Evolutionary conservation across 2,888 invertebrate genomes (phyloP).

Genomic region (Alsophila aescularia): DNA sequence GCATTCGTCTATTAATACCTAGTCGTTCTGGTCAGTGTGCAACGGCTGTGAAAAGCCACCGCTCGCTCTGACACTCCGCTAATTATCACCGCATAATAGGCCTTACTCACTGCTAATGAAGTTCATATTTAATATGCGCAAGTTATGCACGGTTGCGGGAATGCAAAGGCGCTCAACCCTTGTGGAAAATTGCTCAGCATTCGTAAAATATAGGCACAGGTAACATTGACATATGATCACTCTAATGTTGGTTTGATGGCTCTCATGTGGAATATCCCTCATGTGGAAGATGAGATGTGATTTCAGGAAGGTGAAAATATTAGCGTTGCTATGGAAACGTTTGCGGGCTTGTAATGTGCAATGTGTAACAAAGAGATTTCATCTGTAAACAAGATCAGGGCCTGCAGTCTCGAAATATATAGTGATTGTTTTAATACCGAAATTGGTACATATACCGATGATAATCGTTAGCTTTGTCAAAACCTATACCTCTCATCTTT

Average conservation of each 20-base stretch:
- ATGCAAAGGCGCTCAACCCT: constrained; percentile 56
- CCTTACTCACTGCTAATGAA: constrained; percentile 33
- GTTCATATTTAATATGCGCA: constrained; percentile 27
- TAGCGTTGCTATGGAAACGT: background rate
- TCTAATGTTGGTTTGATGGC: constrained; percentile 5
- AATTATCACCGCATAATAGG: constrained; percentile 31
- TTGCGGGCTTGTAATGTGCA: too few species aligned
- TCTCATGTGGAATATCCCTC: constrained; percentile 2
- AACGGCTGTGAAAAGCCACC: constrained; percentile 57
- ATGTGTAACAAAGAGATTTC: too few species aligned
- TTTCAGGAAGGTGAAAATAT: background rate
- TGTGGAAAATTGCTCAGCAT: constrained; percentile 52
- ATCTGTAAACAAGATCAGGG: too few species aligned
- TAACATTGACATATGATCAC: constrained; percentile 37
- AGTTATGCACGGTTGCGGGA: constrained; percentile 43
- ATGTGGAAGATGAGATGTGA: background rate
- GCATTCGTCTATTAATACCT: too few species aligned
- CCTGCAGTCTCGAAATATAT: too few species aligned
- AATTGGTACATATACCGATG: too few species aligned
- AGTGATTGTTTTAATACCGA: too few species aligned
- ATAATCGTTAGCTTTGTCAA: too few species aligned
- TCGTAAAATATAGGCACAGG: constrained; percentile 37
- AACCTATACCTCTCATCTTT: too few species aligned
- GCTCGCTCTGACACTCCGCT: constrained; percentile 33
- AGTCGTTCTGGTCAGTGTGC: constrained; percentile 37